Conservation (phyloP, 1,140 invertebrate genomes). For the Antheraea mylitta region DNA sequence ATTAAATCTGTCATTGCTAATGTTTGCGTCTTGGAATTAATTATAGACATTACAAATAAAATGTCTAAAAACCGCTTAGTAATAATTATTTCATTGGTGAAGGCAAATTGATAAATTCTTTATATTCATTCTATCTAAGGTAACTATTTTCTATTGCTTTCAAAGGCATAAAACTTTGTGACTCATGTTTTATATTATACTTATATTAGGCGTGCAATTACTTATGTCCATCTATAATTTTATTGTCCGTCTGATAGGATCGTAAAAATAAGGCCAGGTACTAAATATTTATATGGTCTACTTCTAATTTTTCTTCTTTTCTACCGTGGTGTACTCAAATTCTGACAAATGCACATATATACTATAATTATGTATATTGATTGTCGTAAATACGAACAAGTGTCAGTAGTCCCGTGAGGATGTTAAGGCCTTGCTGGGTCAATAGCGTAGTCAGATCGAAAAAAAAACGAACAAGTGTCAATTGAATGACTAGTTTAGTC, state of each 20-base stretch:
- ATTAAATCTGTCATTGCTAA: background rate
- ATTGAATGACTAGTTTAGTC: background rate
- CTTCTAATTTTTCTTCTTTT: background rate
- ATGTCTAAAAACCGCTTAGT: background rate
- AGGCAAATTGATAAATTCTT: background rate
- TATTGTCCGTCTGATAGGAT: background rate
- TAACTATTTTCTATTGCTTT: background rate
- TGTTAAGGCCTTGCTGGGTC: too few relatives aligned
- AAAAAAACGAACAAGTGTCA: background rate
- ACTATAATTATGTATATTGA: background rate
- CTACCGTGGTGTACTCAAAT: background rate
- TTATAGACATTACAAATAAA: background rate
- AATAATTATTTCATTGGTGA: background rate
- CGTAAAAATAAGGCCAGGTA: background rate
- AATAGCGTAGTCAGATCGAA: too few relatives aligned
- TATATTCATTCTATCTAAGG: background rate
- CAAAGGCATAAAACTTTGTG: background rate
- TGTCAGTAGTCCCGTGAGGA: background rate
- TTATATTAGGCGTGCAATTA: background rate
- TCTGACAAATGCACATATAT: background rate
- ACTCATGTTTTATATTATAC: background rate
- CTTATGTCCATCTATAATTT: background rate
- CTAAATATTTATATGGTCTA: background rate
- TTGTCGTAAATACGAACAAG: background rate
- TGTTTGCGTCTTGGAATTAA: background rate